phyloP scores from a whole-genome alignment of 2,888 invertebrate genomes.

The Idaea straminata region DNA sequence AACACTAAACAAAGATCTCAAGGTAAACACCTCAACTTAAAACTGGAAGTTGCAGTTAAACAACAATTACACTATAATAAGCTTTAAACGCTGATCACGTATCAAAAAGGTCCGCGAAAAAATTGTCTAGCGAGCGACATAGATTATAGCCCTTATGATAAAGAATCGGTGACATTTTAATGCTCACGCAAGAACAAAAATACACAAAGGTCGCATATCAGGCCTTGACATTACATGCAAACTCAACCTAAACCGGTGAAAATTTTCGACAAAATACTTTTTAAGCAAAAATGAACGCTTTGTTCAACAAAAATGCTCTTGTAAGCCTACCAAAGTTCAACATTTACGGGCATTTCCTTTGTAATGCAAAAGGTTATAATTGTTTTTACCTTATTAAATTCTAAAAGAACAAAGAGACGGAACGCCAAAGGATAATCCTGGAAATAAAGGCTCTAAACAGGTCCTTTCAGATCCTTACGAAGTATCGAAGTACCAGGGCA shows the following conservation, averaged over 20 bases:
- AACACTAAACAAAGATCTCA: neutral
- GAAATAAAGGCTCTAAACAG: conserved; percentile 19
- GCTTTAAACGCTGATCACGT: conserved; percentile 6
- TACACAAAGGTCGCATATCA: conserved; percentile 18
- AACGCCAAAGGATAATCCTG: conserved; percentile 27
- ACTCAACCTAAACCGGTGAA: conserved; percentile 11
- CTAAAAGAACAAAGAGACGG: neutral
- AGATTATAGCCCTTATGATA: conserved; percentile 11
- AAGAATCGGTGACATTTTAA: conserved; percentile 20
- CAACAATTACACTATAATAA: neutral
- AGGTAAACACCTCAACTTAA: neutral
- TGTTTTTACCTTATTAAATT: neutral
- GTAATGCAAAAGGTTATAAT: conserved; percentile 1
- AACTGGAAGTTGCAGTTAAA: neutral
- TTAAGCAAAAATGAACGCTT: conserved; percentile 10
- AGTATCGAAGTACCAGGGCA: conserved; percentile 59
- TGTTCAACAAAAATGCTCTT: conserved; percentile 9
- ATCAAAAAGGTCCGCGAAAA: conserved; percentile 8
- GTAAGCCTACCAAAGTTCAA: neutral
- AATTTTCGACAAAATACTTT: conserved; percentile 14
- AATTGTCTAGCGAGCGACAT: conserved; percentile 12
- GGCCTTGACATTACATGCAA: conserved; percentile 28
- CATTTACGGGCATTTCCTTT: neutral
- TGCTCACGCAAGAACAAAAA: conserved; percentile 23
- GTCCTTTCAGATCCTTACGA: conserved; percentile 64